Conservation (phyloP, 2,888 invertebrate species). For the Oithona nana region DNA sequence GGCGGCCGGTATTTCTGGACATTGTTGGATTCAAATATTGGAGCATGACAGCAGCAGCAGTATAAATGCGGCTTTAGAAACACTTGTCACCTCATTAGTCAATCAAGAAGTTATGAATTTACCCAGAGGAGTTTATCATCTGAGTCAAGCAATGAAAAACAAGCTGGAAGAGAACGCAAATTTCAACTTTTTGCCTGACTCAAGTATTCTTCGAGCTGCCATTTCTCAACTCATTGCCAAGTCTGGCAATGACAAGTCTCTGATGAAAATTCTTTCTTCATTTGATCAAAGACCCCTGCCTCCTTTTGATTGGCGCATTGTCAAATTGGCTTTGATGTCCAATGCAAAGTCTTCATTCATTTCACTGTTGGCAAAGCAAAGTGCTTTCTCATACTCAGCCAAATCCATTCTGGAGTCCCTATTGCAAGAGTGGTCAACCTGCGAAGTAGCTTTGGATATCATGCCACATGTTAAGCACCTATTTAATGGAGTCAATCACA, state of each 20-base stretch:
- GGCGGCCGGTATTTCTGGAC: neutral
- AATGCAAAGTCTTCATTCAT: neutral
- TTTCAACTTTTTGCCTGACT: neutral
- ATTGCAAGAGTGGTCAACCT: neutral
- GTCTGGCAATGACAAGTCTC: neutral
- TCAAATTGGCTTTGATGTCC: neutral
- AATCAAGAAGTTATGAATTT: neutral
- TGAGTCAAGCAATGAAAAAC: slow-evolving; percentile 3
- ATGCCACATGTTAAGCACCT: neutral
- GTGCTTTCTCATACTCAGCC: neutral
- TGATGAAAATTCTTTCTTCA: neutral
- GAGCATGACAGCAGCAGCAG: neutral
- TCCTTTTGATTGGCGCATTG: neutral
- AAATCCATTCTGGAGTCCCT: neutral
- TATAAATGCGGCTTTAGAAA: neutral
- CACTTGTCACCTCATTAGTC: neutral
- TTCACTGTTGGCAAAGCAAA: neutral
- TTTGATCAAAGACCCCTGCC: neutral
- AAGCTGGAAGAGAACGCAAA: neutral
- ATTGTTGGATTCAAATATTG: neutral
- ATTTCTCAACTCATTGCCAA: neutral
- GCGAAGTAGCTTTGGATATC: neutral
- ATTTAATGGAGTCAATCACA: neutral
- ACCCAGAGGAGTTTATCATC: neutral
- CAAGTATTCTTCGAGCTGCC: neutral